phyloP scores from a whole-genome alignment of 2,113 vertebrate genomes.

The Zonotrichia leucophrys region DNA sequence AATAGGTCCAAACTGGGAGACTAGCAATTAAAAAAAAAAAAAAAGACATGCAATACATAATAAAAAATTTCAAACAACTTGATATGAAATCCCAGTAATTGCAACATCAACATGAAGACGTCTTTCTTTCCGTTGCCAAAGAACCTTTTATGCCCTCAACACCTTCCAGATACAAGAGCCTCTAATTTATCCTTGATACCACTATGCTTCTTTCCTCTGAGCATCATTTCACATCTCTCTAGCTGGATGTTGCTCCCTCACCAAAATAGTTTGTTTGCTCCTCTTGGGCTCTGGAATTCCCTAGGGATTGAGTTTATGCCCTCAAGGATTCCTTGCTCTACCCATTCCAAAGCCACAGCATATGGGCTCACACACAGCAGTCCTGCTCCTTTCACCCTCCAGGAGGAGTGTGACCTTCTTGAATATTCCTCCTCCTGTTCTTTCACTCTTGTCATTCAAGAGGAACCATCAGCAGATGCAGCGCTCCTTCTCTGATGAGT shows the following conservation, averaged over 20 bases:
- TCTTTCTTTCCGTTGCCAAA: not conserved
- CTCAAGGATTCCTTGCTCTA: not conserved
- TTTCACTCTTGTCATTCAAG: not conserved
- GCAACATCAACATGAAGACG: not conserved
- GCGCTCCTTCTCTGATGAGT: not conserved
- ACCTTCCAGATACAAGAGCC: not conserved
- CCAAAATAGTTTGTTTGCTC: not conserved
- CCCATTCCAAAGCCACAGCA: not conserved
- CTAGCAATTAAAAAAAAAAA: not conserved
- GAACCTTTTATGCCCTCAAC: not conserved
- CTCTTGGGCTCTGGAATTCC: not conserved
- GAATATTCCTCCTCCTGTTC: not conserved
- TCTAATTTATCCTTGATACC: not conserved
- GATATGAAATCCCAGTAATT: not conserved
- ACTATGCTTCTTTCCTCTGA: not conserved
- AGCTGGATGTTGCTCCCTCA: not conserved
- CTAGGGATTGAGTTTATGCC: not conserved
- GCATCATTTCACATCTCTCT: not conserved
- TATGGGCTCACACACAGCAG: accelerated
- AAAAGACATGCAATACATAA: not conserved
- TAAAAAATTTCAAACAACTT: not conserved
- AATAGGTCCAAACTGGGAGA: not conserved
- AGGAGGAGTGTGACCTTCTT: not conserved
- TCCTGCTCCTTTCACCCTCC: not conserved
- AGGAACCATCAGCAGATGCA: not conserved